Base-by-base conservation (phyloP, 2,113 vertebrate genomes). In the Callaeas wilsoni region DNA sequence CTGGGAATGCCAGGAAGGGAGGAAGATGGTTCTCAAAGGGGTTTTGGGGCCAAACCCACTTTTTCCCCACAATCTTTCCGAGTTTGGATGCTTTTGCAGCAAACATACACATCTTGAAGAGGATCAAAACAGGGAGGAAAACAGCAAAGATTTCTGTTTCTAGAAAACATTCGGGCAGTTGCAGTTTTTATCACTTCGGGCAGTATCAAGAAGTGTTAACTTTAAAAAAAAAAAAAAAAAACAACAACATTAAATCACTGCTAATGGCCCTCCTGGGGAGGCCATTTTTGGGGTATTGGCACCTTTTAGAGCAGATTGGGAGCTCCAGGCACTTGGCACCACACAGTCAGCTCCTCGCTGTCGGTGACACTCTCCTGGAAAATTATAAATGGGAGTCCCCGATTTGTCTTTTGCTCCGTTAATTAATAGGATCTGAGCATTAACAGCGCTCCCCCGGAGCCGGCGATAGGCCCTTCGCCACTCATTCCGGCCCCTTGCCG, bases 151-250 rank as follows among this genome's bases (percentile, higher is more conserved):
- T 39, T 37, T 49, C 39, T 56, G 4, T 65, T 63, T 8, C n/a
- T n/a, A n/a, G n/a, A n/a, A n/a, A n/a, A 21, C 11, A 4, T 55
- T 20, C 5, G 0, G 25, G 46, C 23, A 30, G 30, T 4, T 7
- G 37, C 15, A 30, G 20, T 6, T 50, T 74, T 42, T 33, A 21
- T 69, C 22, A 6, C 22, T 22, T 15, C 17, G 19, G 39, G 35
- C 2, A 32, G 23, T 11, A 62, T 1, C 20, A 9, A 44, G 41
- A 8, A 16, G 12, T 0, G 6, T 4, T 42, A 41, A 47, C 30
- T 46, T 63, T 3, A 32, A 16, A 16, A 25, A 39, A 53, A 22
- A 37, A 52, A 16, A 17, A 4, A 13, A n/a, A n/a, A n/a, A n/a
- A n/a, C n/a, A n/a, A n/a, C n/a, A n/a, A n/a, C n/a, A 17, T 9